Evolutionary conservation across 2,113 vertebrate genomes (phyloP), one percentile per base, ranked within the genome.

Genomic region (Sitta europaea): DNA sequence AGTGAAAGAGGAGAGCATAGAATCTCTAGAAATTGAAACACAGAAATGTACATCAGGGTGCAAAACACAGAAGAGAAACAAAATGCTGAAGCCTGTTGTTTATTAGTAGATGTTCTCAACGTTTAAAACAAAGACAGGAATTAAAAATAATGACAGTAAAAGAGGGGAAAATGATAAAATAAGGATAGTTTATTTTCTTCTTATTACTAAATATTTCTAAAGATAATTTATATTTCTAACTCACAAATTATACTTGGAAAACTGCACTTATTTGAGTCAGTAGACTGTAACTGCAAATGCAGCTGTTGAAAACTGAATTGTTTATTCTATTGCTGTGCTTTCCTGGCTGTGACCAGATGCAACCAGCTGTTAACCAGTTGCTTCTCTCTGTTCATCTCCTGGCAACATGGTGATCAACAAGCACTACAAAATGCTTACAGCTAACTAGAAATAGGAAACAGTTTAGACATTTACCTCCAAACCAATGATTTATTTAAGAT

Each of bases 301-400:
- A 96, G 97, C 97, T 97, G 97, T 59, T 88, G 95, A 86, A 70
- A 92, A 92, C 36, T 1, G 72, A 83, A 87, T 67, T 90, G 88
- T 88, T 96, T 96, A 97, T 96, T 97, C 97, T 94, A 76, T 83
- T 90, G 79, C 93, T 94, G 35, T 70, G 90, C 65, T 85, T 86
- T 95, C 82, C 92, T 90, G 75, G 94, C 94, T 93, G 92, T 96
- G 83, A 95, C 97, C 97, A 97, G 97, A 97, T 98, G 97, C 87
- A 96, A 91, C 96, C 98, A 98, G 97, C 98, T 98, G 98, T 96
- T 96, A 96, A 96, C 92, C 96, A 96, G 97, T 97, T 96, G 92
- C 90, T 94, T 90, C 72, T 89, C 87, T 84, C 73, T 42, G 61
- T 81, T 80, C 88, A 73, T 95, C 92, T 97, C 91, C 90, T 92